Evolutionary conservation across 2,113 vertebrate species (phyloP), one percentile per base, ranked within the genome.

Genomic region (Tauraco erythrolophus): DNA sequence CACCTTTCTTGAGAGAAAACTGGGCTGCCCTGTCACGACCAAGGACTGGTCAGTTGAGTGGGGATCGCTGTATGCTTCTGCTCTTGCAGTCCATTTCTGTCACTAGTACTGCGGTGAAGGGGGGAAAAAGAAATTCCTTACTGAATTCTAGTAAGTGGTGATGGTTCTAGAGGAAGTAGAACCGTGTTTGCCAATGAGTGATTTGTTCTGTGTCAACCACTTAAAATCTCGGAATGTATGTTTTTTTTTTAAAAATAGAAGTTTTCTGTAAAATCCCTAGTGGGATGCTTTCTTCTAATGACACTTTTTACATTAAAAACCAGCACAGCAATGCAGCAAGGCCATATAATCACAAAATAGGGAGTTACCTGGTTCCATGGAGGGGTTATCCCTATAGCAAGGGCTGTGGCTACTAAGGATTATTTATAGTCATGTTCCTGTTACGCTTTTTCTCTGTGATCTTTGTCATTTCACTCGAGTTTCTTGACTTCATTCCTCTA

Each of bases 1-100:
- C 71, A 74, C 41, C 37, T 27, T 64, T 78, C 22, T 53, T 88
- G 43, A 62, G 76, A 95, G 87, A 71, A 79, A 85, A 82, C 6
- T 35, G 89, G 76, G 60, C 85, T 96, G 71, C 35, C n/a, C 93
- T 85, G 46, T 84, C 87, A 87, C 82, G 96, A 65, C 61, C 45
- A 37, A 76, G 45, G 31, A 50, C 64, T 72, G 56, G 84, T 86
- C 72, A 77, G 60, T 87, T 88, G 82, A 89, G 58, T 37, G 57
- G 94, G 88, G 68, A 72, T 95, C 66, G 60, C 28, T 72, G n/a
- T 54, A 31, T 18, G 71, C 88, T 92, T 51, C 23, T 88, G 39
- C 48, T 83, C 0, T 57, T 92, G 64, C 23, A 77, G 16, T 62
- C 9, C 18, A 17, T 30, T 41, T 37, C 43, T 37, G 91, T 89